Evolutionary conservation across 2,888 invertebrate species (phyloP), one percentile per base, ranked within the genome.

Genomic region (Salticus scenicus): DNA sequence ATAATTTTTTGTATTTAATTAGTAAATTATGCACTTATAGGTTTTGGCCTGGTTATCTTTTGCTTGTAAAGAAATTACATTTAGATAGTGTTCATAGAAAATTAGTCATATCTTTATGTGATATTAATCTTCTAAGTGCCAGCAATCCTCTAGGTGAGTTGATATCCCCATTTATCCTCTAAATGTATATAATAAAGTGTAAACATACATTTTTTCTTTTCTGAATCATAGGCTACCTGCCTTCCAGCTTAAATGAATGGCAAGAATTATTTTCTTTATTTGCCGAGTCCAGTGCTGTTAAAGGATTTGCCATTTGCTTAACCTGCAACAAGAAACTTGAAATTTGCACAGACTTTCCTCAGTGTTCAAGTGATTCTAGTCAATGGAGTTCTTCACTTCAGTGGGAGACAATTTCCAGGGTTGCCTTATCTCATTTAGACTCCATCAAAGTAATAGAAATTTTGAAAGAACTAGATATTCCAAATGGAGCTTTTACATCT

Each of bases 381-480:
- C 37, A 47, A 14, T 87, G 87, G 87, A 74, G 63, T 28, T 20
- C 73, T 20, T 57, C 87, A 63, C 33, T 87, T 14, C 67, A 72
- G 24, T 87, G 87, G 87, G 82, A 82, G 82, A 51, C 64, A 12
- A 66, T 82, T 28, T 71, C 82, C 42, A 77, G 63, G 67, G 57
- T 78, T 71, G 77, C 82, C 77, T 82, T 87, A 87, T 41, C 51
- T 27, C 67, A 73, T 74, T 66, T 87, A 47, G 87, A 81, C 27
- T 76, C 87, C 37, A 41, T 82, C 81, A 82, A 82, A 82, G 81
- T 79, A 78, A 64, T 87, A 78, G 78, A 76, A 78, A 51, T 87
- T 41, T 71, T 87, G 64, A 66, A 64, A 74, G 76, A 42, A 37
- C 37, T 82, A 70, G 73, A 77, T 31, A 82, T 87, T 63, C 87